These are phyloP conservation scores for Porites divaricata DNA, from an alignment of 92 coral and sea anemone genomes.

Conservation along the genomic window DNA sequence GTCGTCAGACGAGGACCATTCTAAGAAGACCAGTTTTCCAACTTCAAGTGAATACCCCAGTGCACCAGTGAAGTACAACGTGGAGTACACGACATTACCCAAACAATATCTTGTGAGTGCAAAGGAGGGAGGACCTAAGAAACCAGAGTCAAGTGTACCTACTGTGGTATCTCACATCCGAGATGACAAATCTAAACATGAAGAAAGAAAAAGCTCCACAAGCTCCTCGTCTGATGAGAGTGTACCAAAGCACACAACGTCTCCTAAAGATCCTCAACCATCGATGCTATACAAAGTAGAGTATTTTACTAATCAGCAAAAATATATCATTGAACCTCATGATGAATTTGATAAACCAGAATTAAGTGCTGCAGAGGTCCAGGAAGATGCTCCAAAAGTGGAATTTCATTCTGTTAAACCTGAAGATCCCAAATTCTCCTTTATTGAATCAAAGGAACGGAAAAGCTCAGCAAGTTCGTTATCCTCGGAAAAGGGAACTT, in stretches of 20 bases:
- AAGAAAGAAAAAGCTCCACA: slow-evolving; percentile 11
- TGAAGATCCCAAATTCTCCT: neutral
- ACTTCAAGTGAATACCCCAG: neutral
- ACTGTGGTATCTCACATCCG: neutral
- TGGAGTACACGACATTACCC: neutral
- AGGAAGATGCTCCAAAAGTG: slow-evolving; percentile 5
- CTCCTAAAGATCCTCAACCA: slow-evolving; percentile 1
- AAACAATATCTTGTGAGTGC: neutral
- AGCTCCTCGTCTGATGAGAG: slow-evolving; percentile 34
- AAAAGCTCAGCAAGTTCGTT: slow-evolving; percentile 30
- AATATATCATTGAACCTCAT: slow-evolving; percentile 9
- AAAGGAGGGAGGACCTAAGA: neutral
- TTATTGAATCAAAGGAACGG: neutral
- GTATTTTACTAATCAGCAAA: slow-evolving; percentile 15
- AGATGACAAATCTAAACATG: neutral
- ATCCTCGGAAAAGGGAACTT: slow-evolving; percentile 11
- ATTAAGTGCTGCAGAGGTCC: neutral
- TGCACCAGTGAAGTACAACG: slow-evolving; percentile 2
- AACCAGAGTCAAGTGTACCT: neutral
- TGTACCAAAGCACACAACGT: neutral
- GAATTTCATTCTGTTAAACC: neutral
- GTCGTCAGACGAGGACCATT: neutral
- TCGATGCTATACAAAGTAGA: slow-evolving; percentile 26
- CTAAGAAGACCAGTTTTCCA: neutral
- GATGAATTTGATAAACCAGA: slow-evolving; percentile 1